These are phyloP conservation scores for Melanotaenia trifasciata DNA, from an alignment of 2,797 vertebrate species.

Conservation along the genomic window DNA sequence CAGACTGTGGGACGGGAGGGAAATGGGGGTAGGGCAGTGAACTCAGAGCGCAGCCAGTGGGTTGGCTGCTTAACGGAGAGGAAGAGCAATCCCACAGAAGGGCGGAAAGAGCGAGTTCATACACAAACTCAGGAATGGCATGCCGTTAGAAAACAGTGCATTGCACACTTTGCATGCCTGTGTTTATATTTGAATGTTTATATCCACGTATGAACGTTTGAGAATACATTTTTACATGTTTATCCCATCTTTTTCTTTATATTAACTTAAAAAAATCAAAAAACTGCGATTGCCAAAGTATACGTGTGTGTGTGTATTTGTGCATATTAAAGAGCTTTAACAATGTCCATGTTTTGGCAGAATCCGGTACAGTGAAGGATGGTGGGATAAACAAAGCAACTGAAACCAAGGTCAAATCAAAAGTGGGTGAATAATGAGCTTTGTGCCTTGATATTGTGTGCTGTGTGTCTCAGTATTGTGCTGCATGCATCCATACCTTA, in stretches of 20 bases:
- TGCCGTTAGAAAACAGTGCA: conserved; percentile 78
- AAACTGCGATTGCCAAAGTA: conserved; percentile 9
- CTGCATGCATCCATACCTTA: conserved; percentile 88
- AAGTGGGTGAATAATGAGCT: conserved; percentile 56
- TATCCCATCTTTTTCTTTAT: conserved; percentile 28
- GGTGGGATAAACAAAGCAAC: conserved; percentile 60
- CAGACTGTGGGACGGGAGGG: conserved; percentile 42
- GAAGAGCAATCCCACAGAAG: conserved; percentile 64
- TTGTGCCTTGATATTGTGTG: conserved; percentile 18
- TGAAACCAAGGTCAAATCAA: conserved; percentile 62
- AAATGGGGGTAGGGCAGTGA: conserved; percentile 40
- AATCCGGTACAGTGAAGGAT: conserved; percentile 84
- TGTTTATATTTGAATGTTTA: conserved; percentile 39
- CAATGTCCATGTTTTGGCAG: conserved; percentile 75
- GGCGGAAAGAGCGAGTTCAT: conserved; percentile 64
- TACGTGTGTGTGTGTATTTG: conserved; percentile 24
- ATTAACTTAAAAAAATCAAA: background rate
- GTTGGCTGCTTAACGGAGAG: conserved; percentile 50
- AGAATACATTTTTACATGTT: conserved; percentile 16
- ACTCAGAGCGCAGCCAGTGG: conserved; percentile 54
- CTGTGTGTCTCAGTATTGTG: conserved; percentile 22
- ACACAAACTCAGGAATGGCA: conserved; percentile 72
- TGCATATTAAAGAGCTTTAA: conserved; percentile 12
- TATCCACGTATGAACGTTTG: conserved; percentile 14
- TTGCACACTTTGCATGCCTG: conserved; percentile 74